Evolutionary conservation across 1,140 invertebrate species (phyloP).

Genomic region (Choristoneura fumiferana): DNA sequence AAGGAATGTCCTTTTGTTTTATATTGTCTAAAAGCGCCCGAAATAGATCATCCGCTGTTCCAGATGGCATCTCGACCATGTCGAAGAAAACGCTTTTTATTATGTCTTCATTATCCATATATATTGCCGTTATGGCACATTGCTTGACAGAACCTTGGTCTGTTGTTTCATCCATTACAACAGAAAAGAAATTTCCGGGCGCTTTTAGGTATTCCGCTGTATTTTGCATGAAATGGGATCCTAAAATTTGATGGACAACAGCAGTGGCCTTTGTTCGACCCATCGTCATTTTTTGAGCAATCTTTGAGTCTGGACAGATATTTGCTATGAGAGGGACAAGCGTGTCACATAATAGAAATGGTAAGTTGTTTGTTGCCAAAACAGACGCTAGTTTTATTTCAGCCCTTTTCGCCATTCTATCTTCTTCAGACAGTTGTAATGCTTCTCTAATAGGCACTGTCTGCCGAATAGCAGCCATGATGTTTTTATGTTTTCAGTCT

Average conservation of each 20-base stretch:
- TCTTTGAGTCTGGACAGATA: conserved; percentile 7
- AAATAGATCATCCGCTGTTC: conserved; percentile 1
- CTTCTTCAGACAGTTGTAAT: too few species aligned
- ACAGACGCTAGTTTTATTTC: conserved; percentile 5
- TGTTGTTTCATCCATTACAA: conserved; percentile 11
- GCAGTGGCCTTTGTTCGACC: conserved; percentile 13
- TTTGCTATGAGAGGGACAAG: not conserved
- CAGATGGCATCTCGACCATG: conserved; percentile 16
- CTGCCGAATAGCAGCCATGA: too few species aligned
- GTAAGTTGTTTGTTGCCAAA: conserved; percentile 16
- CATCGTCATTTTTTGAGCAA: conserved; percentile 4
- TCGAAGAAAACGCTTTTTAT: conserved; percentile 8
- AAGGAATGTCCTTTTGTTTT: conserved; percentile 32
- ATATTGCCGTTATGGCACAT: conserved; percentile 8
- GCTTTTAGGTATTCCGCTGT: too few species aligned
- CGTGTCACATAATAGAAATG: not conserved
- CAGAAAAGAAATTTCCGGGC: conserved; percentile 15
- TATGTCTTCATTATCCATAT: not conserved
- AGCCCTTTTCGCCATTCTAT: conserved; percentile 13
- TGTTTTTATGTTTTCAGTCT: too few species aligned
- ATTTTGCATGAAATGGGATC: too few species aligned
- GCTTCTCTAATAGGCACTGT: too few species aligned
- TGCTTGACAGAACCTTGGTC: conserved; percentile 4
- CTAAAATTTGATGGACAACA: conserved; percentile 7
- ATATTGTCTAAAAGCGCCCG: conserved; percentile 17